Evolutionary conservation across 2,797 vertebrate species (phyloP).

Genomic region (Malurus splendens): DNA sequence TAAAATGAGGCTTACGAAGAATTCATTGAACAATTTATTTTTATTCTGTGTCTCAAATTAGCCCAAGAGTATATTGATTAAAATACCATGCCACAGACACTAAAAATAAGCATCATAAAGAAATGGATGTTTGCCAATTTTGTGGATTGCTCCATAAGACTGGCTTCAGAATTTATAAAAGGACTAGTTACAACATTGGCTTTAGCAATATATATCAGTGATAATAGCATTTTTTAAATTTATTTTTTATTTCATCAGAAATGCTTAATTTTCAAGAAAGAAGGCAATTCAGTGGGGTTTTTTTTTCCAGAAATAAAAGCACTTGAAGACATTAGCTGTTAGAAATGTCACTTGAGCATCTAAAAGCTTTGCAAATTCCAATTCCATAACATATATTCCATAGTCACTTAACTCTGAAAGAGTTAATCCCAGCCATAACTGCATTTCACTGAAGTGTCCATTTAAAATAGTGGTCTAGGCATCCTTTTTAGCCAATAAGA

Average conservation of each 20-base stretch:
- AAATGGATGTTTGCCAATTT: background rate
- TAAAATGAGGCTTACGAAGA: background rate
- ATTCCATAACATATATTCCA: background rate
- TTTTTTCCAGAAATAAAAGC: background rate
- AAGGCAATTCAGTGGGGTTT: background rate
- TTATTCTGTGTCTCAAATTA: background rate
- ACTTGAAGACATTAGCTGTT: background rate
- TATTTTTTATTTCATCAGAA: background rate
- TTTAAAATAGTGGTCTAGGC: background rate
- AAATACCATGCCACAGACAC: background rate
- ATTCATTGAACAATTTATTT: background rate
- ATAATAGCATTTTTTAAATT: background rate
- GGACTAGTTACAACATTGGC: rapidly evolving
- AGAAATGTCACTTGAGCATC: background rate
- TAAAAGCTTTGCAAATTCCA: background rate
- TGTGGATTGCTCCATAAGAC: background rate
- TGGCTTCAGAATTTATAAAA: background rate
- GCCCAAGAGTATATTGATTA: background rate
- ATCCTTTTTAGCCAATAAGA: background rate
- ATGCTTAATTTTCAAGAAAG: background rate
- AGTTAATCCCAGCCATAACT: background rate
- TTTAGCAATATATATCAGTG: background rate
- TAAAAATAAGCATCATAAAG: background rate
- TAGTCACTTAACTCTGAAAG: background rate
- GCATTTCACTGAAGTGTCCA: background rate